phyloP scores from a whole-genome alignment of 2,888 invertebrate species.

The Bombylius major region DNA sequence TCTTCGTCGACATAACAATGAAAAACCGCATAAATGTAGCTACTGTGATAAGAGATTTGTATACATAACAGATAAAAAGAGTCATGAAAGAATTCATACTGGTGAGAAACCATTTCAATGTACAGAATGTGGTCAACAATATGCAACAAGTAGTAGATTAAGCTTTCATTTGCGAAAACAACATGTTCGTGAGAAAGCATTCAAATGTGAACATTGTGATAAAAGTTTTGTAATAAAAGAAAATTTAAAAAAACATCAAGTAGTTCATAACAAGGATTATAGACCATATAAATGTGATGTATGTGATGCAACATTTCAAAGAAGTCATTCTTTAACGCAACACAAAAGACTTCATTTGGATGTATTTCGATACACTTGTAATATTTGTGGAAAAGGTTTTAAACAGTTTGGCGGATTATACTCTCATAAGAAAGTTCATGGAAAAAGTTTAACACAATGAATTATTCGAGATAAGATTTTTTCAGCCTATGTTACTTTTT shows the following conservation, averaged over 20 bases:
- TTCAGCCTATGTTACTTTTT: too few relatives aligned
- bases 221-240: not conserved
- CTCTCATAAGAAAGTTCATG: not conserved
- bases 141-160: not conserved
- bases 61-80: not conserved
- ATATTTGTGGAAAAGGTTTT: not conserved
- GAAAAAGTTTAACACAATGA: not conserved
- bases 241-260: not conserved
- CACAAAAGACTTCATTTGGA: not conserved
- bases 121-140: not conserved
- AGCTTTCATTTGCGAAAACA: not conserved
- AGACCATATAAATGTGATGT: not conserved
- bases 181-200: not conserved
- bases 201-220: not conserved
- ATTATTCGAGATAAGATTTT: too few relatives aligned
- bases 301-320: not conserved
- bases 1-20: not conserved
- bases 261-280: not conserved
- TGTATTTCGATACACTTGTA: not conserved
- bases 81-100: not conserved
- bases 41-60: not conserved
- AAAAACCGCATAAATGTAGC: not conserved
- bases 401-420: not conserved
- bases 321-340: not conserved
- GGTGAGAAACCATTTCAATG: not conserved